phyloP scores from a whole-genome alignment of 2,888 invertebrate species.

The Chrysina gloriosa region DNA sequence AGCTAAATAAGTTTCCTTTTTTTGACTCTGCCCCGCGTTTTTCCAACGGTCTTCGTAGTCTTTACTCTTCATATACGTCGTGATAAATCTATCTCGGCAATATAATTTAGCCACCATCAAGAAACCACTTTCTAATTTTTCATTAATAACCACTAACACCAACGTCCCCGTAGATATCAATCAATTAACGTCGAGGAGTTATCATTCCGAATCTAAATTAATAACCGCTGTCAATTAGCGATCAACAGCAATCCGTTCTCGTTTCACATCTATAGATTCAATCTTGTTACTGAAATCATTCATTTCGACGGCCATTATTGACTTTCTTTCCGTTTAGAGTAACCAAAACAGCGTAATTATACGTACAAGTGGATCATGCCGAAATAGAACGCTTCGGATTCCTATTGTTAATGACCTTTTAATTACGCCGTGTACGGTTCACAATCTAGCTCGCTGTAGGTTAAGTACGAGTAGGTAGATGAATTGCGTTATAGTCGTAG shows the following conservation, averaged over 20 bases:
- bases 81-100: too few species aligned
- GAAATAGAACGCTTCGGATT: background rate
- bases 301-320: constrained; percentile 6
- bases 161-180: background rate
- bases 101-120: too few species aligned
- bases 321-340: background rate
- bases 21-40: too few species aligned
- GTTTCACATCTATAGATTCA: background rate
- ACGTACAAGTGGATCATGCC: background rate
- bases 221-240: constrained; percentile 14
- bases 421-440: background rate
- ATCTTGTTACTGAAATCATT: background rate
- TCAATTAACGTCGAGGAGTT: background rate
- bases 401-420: constrained; percentile 16
- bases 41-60: too few species aligned
- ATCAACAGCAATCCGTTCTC: constrained; percentile 13
- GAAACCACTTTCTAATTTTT: too few species aligned
- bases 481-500: background rate
- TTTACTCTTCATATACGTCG: too few species aligned
- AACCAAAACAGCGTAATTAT: constrained; percentile 5
- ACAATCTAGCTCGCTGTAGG: background rate
- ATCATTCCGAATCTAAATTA: constrained; percentile 25
- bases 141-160: background rate
- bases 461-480: too few species aligned
- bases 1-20: too few species aligned